Conservation (phyloP, 2,113 vertebrate species). For the Sphaerodactylus townsendi region DNA sequence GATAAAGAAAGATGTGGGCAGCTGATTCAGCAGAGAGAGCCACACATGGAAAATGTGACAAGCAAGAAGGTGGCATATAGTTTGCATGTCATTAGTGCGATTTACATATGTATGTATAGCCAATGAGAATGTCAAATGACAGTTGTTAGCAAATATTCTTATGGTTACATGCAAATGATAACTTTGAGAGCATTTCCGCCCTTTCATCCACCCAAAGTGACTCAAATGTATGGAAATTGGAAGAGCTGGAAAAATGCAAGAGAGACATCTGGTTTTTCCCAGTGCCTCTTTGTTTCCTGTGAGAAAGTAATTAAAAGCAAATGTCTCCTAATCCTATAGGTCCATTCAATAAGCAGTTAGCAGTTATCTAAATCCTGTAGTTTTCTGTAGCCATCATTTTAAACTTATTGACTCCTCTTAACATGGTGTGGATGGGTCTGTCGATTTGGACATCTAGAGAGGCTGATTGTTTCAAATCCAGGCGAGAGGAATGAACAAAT, state of each 20-base stretch:
- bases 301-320: constrained; percentile 43
- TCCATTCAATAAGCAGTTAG: constrained; percentile 25
- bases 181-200: not conserved
- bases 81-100: not conserved
- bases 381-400: constrained; percentile 26
- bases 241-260: not conserved
- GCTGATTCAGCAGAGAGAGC: not conserved
- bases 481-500: constrained; percentile 34
- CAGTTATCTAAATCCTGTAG: constrained; percentile 51
- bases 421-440: constrained; percentile 31
- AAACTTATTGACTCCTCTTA: constrained; percentile 33
- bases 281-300: not conserved
- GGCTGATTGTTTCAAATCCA: constrained; percentile 26
- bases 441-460: constrained; percentile 10
- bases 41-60: not conserved
- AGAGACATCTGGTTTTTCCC: not conserved
- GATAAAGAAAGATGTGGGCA: not conserved
- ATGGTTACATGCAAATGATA: not conserved
- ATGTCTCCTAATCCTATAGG: constrained; percentile 22
- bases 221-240: not conserved
- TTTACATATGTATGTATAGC: not conserved
- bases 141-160: constrained; percentile 13
- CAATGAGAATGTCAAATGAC: constrained; percentile 10
- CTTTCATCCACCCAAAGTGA: not conserved
- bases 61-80: not conserved